These are phyloP conservation scores for Aquatica leii DNA, from an alignment of 2,888 invertebrate genomes.

Conservation along the genomic window DNA sequence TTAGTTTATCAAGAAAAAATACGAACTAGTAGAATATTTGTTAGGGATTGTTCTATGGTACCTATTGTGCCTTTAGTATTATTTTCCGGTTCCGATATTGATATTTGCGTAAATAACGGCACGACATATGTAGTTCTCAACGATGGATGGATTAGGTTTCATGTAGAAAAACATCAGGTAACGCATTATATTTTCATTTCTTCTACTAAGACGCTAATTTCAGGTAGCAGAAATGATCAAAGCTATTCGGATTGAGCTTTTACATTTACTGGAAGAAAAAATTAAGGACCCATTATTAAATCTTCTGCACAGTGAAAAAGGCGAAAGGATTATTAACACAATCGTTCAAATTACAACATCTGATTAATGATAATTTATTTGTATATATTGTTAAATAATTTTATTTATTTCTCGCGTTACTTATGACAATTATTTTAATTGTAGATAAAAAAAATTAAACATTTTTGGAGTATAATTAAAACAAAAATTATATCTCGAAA, in stretches of 20 bases:
- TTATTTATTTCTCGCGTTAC: constrained; percentile 1
- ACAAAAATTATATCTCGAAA: no score
- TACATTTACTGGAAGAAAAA: constrained; percentile 82
- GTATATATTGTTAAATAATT: constrained; percentile 9
- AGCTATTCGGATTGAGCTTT: constrained; percentile 77
- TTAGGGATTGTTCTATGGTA: constrained; percentile 83
- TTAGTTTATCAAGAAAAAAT: constrained; percentile 85
- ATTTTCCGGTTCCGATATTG: constrained; percentile 76
- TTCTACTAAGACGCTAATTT: constrained; percentile 4
- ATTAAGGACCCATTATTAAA: constrained; percentile 83
- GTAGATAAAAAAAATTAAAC: no score
- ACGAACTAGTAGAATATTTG: constrained; percentile 80
- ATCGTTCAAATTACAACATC: constrained; percentile 75
- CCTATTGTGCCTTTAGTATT: constrained; percentile 77
- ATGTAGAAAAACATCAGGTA: constrained; percentile 78
- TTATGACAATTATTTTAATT: no score
- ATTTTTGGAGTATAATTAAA: no score
- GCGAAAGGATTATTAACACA: constrained; percentile 77
- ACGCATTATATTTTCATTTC: constrained; percentile 34
- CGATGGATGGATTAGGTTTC: constrained; percentile 84
- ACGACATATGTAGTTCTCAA: constrained; percentile 78
- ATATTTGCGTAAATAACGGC: constrained; percentile 77
- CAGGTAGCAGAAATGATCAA: constrained; percentile 85
- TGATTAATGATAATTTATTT: constrained; percentile 50
- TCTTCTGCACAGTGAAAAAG: constrained; percentile 75